Base-by-base conservation (phyloP, 2,888 invertebrate species). In the Drymonia ruficornis region DNA sequence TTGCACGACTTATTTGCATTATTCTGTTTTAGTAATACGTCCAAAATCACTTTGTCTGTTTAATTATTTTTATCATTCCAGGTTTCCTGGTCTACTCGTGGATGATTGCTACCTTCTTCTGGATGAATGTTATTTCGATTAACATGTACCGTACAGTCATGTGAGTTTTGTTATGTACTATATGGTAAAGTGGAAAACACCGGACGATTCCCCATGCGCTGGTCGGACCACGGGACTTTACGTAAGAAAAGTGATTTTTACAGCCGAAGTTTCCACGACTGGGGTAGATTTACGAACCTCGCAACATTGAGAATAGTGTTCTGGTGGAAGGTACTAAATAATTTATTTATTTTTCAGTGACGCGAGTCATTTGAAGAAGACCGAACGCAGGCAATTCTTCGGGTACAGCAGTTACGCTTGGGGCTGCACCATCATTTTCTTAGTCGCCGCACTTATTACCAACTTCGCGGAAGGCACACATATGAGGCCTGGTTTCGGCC, bases 61-160 rank as follows among this genome's bases (percentile, higher is more conserved):
- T 7, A 12, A 34, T 34, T 9, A 13, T 36, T 36, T 36, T 36
- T n/a, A 40, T 40, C 16, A 15, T 76, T 81, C 54, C 73, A 94
- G 95, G 93, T 13, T 94, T 94, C 68, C 68, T 93, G 12, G 84
- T 94, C 9, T 95, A 95, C 73, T 93, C 93, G 62, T 93, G 94
- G 81, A 94, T 95, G 87, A 85, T 96, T 76, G 93, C 94, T 1
- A 93, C 95, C n/a, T 96, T 96, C 83, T 95, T 95, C 76, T 96
- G 96, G 96, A 86, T 96, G 83, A 95, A 95, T 72, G 89, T 95
- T 7, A 93, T 95, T 23, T 93, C 95, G 38, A 94, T 95, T 65
- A 95, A 96, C 75, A 93, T 96, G 52, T 96, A 94, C 91, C 93
- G 94, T 67, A 91, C 93, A 13, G 94, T 94, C 1, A 89, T 94